Evolutionary conservation across 2,888 invertebrate genomes (phyloP).

Genomic region (Ochropacha duplaris): DNA sequence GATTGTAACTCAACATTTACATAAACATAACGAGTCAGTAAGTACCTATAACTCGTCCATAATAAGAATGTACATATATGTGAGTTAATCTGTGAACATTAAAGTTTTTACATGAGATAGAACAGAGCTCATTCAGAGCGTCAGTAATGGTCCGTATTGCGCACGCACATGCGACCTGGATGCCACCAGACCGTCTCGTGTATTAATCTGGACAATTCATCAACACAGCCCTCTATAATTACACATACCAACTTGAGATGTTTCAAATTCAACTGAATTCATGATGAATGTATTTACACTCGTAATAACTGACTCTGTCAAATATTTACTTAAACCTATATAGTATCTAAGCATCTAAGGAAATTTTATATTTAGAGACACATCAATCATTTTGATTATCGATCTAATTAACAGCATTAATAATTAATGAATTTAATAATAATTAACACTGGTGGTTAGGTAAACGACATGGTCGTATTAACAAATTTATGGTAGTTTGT

Average conservation of each 20-base stretch:
- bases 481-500: background rate
- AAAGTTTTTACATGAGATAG: constrained; percentile 53
- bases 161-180: constrained; percentile 71
- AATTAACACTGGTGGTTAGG: background rate
- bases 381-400: background rate
- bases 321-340: background rate
- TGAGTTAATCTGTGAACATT: constrained; percentile 46
- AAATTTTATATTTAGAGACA: background rate
- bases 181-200: constrained; percentile 68
- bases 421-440: background rate
- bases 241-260: constrained; percentile 27
- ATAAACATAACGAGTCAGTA: constrained; percentile 11
- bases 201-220: constrained; percentile 72
- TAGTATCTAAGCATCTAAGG: background rate
- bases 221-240: constrained; percentile 57
- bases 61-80: constrained; percentile 19
- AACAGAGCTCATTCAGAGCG: constrained; percentile 64
- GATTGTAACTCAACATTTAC: constrained; percentile 2
- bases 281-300: constrained; percentile 10
- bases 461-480: background rate
- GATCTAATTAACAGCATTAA: background rate
- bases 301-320: background rate
- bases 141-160: constrained; percentile 51
- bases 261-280: constrained; percentile 17
- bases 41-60: constrained; percentile 12